A percentile compares a stretch with the other conserved stretches of the same genome.
Evolutionary conservation across 2,113 vertebrate genomes (phyloP).

Genomic region (Polyodon spathula): DNA sequence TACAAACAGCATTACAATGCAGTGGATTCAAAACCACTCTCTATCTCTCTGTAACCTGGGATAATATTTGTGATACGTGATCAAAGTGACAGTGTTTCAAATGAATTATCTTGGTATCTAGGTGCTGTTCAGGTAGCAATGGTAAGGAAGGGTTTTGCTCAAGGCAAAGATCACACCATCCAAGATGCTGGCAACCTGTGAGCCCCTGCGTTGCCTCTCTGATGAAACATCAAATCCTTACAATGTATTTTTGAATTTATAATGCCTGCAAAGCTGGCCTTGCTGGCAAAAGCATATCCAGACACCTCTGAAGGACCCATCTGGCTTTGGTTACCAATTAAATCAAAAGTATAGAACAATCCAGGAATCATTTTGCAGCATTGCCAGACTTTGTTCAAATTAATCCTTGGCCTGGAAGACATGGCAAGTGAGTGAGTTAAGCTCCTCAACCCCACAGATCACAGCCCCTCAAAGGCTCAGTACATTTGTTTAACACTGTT

Average conservation of each 20-base stretch:
- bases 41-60: constrained; percentile 12
- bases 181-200: not conserved
- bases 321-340: not conserved
- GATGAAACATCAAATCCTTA: not conserved
- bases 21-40: constrained; percentile 21
- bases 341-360: constrained; percentile 8
- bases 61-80: constrained; percentile 11
- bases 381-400: not conserved
- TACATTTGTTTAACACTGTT: not conserved
- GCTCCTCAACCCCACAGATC: constrained; percentile 11
- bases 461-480: not conserved
- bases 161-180: not conserved
- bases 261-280: constrained; percentile 6
- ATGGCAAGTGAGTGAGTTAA: constrained; percentile 16
- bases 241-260: not conserved
- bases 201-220: not conserved
- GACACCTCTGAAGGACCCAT: not conserved
- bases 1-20: constrained; percentile 23
- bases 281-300: constrained; percentile 1
- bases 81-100: not conserved
- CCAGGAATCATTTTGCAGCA: not conserved
- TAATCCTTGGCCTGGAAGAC: not conserved
- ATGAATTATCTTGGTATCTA: not conserved
- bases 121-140: not conserved
- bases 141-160: not conserved